Base-by-base conservation (phyloP, 2,113 vertebrate species). In the Hirundichthys speculiger region DNA sequence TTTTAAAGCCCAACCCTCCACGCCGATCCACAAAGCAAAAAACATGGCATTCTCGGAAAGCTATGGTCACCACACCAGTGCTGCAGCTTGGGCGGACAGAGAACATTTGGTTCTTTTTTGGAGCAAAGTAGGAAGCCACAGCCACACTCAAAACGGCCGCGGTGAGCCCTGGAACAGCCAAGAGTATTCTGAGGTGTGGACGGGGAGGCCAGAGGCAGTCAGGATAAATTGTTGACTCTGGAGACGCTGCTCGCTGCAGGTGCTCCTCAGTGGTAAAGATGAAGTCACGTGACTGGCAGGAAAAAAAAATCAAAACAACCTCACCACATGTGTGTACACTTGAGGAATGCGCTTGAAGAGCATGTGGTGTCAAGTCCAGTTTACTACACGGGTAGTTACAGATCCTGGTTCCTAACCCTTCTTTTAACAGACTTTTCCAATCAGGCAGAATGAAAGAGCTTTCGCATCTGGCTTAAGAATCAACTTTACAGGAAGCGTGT, bases 51-150 rank as follows among this genome's bases (percentile, higher is more conserved):
- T 80, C 83, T 86, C 60, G 72, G 77, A 83, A 87, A 77, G 34
- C 69, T 59, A 34, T 1, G 46, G 59, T 75, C 79, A 86, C 74
- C 59, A 40, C 75, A 87, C 69, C 47, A 60, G 59, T 70, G 72
- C 58, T 13, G 61, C 73, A 63, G 63, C 50, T 61, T 69, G 52
- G 68, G 46, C 25, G 25, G 43, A 69, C 57, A 73, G 45, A 64
- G 87, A 89, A 90, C 88, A 90, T 88, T 82, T 50, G 69, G 77
- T 83, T 85, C 79, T 86, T 71, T 86, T 81, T 64, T 69, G 57
- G 45, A 65, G 53, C 30, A 53, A 45, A 46, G 24, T 34, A 57
- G 60, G 57, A 74, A 80, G 64, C 88, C 86, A 41, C 80, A 86
- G 76, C 78, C 71, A 59, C 56, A 69, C 69, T 77, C 43, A 80